These are phyloP conservation scores for Phyllostomus hastatus DNA, from an alignment of 2,113 vertebrate species.

Conservation along the genomic window DNA sequence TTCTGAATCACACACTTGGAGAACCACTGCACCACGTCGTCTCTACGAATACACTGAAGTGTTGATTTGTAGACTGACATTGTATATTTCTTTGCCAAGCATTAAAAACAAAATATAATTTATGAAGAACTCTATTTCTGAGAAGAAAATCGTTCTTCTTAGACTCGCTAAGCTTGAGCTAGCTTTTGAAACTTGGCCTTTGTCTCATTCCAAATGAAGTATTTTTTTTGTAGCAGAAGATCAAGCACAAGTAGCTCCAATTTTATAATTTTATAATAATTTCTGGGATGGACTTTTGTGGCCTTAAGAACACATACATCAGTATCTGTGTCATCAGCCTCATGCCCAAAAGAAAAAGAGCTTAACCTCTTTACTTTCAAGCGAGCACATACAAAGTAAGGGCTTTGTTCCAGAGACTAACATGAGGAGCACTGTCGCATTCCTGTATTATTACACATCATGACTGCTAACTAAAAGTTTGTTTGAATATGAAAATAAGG, in stretches of 20 bases:
- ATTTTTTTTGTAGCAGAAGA: background rate
- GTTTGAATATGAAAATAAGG: background rate
- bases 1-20: background rate
- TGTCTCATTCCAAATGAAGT: conserved; percentile 7
- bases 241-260: background rate
- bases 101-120: background rate
- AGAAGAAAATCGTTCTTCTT: conserved; percentile 1
- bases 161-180: background rate
- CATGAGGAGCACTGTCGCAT: background rate
- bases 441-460: background rate
- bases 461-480: background rate
- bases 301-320: background rate
- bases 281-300: background rate
- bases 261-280: background rate
- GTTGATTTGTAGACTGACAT: background rate
- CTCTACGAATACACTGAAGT: background rate
- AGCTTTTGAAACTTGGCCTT: conserved; percentile 14
- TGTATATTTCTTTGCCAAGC: background rate
- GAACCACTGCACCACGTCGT: background rate
- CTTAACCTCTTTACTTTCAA: background rate
- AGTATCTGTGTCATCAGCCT: background rate
- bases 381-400: background rate
- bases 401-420: background rate
- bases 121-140: conserved; percentile 5
- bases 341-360: background rate